These are phyloP conservation scores for Adrianichthys oophorus DNA, from an alignment of 2,797 vertebrate species.

Conservation along the genomic window DNA sequence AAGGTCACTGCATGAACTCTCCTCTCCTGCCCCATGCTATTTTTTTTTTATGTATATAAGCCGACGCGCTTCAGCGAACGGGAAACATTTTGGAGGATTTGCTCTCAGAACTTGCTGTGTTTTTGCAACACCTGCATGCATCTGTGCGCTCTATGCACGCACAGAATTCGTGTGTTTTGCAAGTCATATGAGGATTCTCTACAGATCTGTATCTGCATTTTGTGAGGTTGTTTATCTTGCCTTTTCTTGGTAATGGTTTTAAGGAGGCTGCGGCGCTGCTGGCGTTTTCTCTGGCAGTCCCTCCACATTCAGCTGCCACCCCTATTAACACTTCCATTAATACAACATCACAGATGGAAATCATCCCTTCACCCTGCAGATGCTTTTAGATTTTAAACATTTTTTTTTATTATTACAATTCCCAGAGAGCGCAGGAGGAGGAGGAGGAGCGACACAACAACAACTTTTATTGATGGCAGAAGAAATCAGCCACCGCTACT, in stretches of 20 bases:
- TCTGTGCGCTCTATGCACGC: too few relatives aligned
- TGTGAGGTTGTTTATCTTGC: constrained; percentile 21
- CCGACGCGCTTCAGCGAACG: too few relatives aligned
- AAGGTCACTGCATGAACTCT: constrained; percentile 2
- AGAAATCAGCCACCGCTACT: not conserved
- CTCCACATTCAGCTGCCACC: constrained; percentile 44
- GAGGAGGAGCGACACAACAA: constrained; percentile 29
- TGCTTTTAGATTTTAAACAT: constrained; percentile 54
- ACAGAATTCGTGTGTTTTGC: too few relatives aligned
- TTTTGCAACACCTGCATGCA: too few relatives aligned
- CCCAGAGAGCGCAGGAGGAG: constrained; percentile 15
- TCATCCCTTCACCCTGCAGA: constrained; percentile 49
- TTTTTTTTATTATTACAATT: constrained; percentile 43
- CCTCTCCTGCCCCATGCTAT: too few relatives aligned
- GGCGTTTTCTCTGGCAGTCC: constrained; percentile 46
- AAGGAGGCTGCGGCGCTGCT: constrained; percentile 29
- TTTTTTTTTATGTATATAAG: too few relatives aligned
- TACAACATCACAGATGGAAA: constrained; percentile 62
- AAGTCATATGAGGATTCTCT: not conserved
- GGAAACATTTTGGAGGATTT: too few relatives aligned
- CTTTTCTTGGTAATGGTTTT: constrained; percentile 32
- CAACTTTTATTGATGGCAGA: constrained; percentile 35
- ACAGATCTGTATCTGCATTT: not conserved
- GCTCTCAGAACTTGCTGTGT: too few relatives aligned
- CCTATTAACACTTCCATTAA: constrained; percentile 66